phyloP scores from a whole-genome alignment of 1,140 invertebrate species.

The Musca domestica region DNA sequence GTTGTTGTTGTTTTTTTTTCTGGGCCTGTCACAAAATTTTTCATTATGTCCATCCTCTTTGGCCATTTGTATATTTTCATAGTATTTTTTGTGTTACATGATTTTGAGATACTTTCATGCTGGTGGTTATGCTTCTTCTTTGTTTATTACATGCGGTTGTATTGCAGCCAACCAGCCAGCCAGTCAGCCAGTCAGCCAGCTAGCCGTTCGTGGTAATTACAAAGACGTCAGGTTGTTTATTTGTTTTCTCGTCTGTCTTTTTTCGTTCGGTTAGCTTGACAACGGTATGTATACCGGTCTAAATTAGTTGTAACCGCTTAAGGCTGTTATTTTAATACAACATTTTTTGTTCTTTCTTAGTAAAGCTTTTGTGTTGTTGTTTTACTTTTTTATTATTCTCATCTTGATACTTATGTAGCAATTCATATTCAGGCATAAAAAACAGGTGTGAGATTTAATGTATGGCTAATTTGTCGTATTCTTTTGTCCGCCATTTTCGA shows the following conservation, averaged over 20 bases:
- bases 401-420: not conserved
- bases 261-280: not conserved
- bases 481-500: too few species aligned
- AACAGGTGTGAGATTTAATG: too few species aligned
- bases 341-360: too few species aligned
- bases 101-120: not conserved
- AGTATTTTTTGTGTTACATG: not conserved
- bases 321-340: conserved; percentile 1
- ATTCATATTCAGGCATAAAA: too few species aligned
- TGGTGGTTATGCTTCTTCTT: not conserved
- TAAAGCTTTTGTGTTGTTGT: not conserved
- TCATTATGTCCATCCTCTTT: not conserved
- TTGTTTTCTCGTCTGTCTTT: not conserved
- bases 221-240: conserved; percentile 21
- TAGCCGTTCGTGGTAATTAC: conserved; percentile 5
- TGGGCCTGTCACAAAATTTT: not conserved
- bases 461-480: too few species aligned
- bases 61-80: not conserved
- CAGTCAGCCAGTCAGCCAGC: too few species aligned
- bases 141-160: not conserved
- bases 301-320: conserved; percentile 14
- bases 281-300: conserved; percentile 1
- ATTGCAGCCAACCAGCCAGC: too few species aligned
- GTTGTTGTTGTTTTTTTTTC: too few species aligned
- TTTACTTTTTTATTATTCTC: not conserved